phyloP scores from a whole-genome alignment of 1,140 invertebrate genomes.

The Conopomorpha cramerella region DNA sequence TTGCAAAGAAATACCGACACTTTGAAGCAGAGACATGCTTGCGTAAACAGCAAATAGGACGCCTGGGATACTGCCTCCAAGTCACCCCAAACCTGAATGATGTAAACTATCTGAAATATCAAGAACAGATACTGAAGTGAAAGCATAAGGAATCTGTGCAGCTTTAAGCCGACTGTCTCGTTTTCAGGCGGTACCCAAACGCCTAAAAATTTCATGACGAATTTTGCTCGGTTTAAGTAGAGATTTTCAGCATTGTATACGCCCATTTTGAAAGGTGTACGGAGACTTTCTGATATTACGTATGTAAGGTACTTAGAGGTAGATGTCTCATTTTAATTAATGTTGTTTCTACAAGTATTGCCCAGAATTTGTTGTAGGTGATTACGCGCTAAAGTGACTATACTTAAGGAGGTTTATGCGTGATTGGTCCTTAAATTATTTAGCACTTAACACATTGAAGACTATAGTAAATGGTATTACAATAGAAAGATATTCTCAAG shows the following conservation, averaged over 20 bases:
- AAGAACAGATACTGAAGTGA: constrained; percentile 37
- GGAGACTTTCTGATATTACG: too few species aligned
- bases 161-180: constrained; percentile 15
- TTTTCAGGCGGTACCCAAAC: constrained; percentile 29
- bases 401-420: too few species aligned
- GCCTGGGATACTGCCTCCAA: constrained; percentile 36
- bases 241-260: constrained; percentile 21
- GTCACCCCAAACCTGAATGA: constrained; percentile 36
- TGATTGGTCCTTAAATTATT: too few species aligned
- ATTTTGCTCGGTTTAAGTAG: constrained; percentile 34
- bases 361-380: too few species aligned
- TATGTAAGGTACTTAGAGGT: too few species aligned
- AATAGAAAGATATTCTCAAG: too few species aligned
- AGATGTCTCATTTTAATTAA: too few species aligned
- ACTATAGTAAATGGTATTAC: too few species aligned
- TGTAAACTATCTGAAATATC: constrained; percentile 37
- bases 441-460: too few species aligned
- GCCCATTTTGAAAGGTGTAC: too few species aligned
- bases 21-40: constrained; percentile 45
- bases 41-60: constrained; percentile 38
- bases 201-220: constrained; percentile 37
- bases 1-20: constrained; percentile 34
- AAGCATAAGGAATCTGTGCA: constrained; percentile 34
- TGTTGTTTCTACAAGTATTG: too few species aligned
- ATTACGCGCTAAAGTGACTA: too few species aligned